Evolutionary conservation across 1,140 invertebrate species (phyloP), one percentile per base, ranked within the genome.

Genomic region (Ooceraea biroi): DNA sequence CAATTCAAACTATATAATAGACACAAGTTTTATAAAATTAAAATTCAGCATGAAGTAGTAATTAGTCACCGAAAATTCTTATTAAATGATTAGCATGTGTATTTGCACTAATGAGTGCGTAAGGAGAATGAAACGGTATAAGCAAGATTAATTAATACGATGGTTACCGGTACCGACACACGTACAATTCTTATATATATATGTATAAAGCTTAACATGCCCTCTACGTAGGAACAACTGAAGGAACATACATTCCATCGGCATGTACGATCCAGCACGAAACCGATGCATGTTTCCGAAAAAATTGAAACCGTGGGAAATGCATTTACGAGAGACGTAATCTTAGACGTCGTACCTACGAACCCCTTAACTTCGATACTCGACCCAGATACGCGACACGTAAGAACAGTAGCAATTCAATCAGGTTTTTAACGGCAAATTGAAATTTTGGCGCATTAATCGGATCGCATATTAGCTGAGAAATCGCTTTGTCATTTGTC

Each of bases 251-350:
- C 65, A 30, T 82, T 76, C 19, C 74, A 68, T n/a, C 57, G 82
- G 25, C 84, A 76, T 72, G 72, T 48, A 77, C 78, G 83, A 44
- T 77, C 57, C 82, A 88, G 78, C 41, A 84, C 72, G 80, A 89
- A 83, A 82, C 30, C 52, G 57, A 66, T 77, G 74, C 71, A 86
- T 63, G 86, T 66, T 82, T 63, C 50, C 27, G 71, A 80, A 48
- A 87, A 90, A 77, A 85, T 85, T 50, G 78, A 88, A 57, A 82
- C 85, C 19, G 63, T 85, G 36, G 72, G 73, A 74, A 82, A 89
- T 72, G 60, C 44, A 25, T 65, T 84, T 55, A 36, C 71, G 17
- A 85, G 57, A 82, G 80, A 76, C 25, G 55, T 85, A 84, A 25
- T 50, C 57, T 82, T 87, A 68, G 14, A 85, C 57, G 61, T 50